Percentiles rank a stretch among this genome's conserved stretches.
These are phyloP conservation scores for Valencia hispanica DNA, from an alignment of 2,797 vertebrate species.

Conservation along the genomic window DNA sequence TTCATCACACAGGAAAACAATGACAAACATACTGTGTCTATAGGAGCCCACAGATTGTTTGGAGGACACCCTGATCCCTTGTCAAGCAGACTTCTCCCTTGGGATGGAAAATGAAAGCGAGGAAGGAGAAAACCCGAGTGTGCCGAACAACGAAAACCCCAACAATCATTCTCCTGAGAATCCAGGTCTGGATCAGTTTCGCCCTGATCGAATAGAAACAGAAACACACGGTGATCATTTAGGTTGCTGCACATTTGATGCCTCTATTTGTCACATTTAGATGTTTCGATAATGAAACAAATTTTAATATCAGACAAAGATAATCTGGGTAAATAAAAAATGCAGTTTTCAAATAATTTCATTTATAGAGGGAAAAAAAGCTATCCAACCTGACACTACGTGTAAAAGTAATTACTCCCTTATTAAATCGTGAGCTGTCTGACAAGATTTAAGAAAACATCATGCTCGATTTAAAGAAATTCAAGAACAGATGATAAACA, in stretches of 20 bases:
- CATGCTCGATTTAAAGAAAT: background rate
- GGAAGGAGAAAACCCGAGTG: slow-evolving; percentile 78
- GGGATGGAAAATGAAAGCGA: slow-evolving; percentile 85
- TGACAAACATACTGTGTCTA: slow-evolving; percentile 14
- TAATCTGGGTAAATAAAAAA: background rate
- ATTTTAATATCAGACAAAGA: background rate
- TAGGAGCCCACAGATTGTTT: slow-evolving; percentile 96
- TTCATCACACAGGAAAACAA: background rate
- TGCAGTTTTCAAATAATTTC: background rate
- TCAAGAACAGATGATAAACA: background rate
- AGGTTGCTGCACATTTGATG: background rate
- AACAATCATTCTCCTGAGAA: slow-evolving; percentile 83
- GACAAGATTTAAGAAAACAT: background rate
- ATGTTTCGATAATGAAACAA: background rate
- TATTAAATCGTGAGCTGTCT: background rate
- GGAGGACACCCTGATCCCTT: slow-evolving; percentile 92
- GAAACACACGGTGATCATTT: background rate
- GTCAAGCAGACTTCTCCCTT: slow-evolving; percentile 85
- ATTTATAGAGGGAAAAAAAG: background rate
- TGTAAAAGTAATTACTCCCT: background rate
- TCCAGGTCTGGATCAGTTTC: slow-evolving; percentile 78
- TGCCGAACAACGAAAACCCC: slow-evolving; percentile 85
- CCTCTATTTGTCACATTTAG: too few species aligned
- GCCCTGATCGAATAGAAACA: background rate
- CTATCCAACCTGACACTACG: too few species aligned